Evolutionary conservation across 2,113 vertebrate genomes (phyloP).

Genomic region (Piprites chloris): DNA sequence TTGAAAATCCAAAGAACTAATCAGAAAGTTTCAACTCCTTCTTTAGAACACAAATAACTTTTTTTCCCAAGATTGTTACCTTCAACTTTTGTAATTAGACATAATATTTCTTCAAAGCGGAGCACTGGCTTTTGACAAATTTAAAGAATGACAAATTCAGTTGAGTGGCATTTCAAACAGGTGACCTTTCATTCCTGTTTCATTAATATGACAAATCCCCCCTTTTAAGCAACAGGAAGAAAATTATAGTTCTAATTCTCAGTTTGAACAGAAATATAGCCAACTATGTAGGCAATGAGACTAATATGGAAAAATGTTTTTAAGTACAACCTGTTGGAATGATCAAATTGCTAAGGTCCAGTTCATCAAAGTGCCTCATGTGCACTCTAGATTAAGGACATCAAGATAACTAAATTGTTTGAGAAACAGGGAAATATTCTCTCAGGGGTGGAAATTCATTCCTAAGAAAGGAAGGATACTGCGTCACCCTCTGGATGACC

Average conservation of each 20-base stretch:
- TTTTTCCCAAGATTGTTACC: background rate
- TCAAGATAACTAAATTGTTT: background rate
- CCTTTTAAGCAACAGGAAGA: background rate
- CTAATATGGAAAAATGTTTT: background rate
- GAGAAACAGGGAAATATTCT: background rate
- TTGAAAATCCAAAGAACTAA: background rate
- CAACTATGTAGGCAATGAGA: background rate
- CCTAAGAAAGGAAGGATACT: background rate
- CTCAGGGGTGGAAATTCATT: background rate
- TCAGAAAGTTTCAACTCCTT: background rate
- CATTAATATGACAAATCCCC: background rate
- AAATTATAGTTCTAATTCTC: background rate
- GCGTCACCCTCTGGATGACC: fast-evolving
- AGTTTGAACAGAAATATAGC: background rate
- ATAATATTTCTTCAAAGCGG: background rate
- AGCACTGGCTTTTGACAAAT: background rate
- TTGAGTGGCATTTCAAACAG: conserved; percentile 18
- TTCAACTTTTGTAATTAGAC: background rate
- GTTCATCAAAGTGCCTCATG: background rate
- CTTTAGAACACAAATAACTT: background rate
- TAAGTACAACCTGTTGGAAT: background rate
- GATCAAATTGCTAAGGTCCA: background rate
- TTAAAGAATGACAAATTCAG: background rate
- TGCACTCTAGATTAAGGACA: background rate
- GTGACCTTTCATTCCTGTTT: background rate